Conservation (phyloP, 2,797 vertebrate species). For the Alosa sapidissima region DNA sequence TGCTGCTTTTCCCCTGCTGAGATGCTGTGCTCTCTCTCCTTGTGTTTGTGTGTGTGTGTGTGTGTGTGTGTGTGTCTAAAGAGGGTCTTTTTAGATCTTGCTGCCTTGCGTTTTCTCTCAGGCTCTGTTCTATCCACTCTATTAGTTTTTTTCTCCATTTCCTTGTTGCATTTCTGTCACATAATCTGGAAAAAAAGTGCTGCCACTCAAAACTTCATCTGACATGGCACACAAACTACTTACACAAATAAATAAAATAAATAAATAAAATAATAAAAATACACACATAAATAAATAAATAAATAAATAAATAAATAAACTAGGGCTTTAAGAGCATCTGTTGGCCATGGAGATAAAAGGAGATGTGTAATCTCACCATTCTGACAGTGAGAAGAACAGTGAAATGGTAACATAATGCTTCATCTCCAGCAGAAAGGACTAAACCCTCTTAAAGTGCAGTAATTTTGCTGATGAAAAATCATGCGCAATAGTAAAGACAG, state of each 20-base stretch:
- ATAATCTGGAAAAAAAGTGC: too few relatives aligned
- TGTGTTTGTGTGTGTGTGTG: not conserved
- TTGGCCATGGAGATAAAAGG: slow-evolving; percentile 14
- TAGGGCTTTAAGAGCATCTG: slow-evolving; percentile 33
- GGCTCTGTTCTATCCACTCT: not conserved
- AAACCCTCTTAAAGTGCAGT: slow-evolving; percentile 22
- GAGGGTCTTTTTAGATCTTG: not conserved
- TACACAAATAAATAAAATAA: not conserved
- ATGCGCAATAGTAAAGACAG: not conserved
- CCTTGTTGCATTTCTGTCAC: too few relatives aligned
- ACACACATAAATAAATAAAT: not conserved
- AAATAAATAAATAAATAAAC: slow-evolving; percentile 12
- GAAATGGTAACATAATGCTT: not conserved
- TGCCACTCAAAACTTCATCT: not conserved
- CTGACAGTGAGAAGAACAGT: slow-evolving; percentile 5
- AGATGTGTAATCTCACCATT: slow-evolving; percentile 27
- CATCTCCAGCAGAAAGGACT: not conserved
- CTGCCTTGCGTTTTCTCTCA: not conserved
- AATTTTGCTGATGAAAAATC: slow-evolving; percentile 6
- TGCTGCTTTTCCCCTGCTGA: too few relatives aligned
- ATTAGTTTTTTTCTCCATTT: not conserved
- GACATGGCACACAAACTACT: not conserved
- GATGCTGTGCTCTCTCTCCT: too few relatives aligned
- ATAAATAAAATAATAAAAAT: slow-evolving; percentile 27
- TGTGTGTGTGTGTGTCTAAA: not conserved